Percentiles rank a stretch among this genome's conserved stretches.
These are phyloP conservation scores for Epistrophella euchroma DNA, from an alignment of 2,888 invertebrate species.

Conservation along the genomic window DNA sequence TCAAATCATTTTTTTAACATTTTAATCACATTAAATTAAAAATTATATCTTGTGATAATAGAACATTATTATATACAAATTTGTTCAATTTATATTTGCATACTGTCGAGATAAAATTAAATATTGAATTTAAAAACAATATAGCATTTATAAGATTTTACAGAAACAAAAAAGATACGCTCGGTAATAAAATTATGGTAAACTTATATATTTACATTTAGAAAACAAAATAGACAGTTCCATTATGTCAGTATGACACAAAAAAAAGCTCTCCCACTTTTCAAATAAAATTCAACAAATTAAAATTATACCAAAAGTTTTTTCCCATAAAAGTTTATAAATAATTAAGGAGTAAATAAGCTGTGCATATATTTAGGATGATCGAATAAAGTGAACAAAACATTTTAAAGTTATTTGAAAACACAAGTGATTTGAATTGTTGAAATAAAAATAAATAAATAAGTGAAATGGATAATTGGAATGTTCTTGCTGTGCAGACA, in stretches of 20 bases:
- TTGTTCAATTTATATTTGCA: no score
- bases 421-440: conserved; percentile 1
- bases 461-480: conserved; percentile 89
- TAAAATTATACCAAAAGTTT: not conserved
- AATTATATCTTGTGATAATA: no score
- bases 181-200: no score
- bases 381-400: not conserved
- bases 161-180: no score
- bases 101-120: no score
- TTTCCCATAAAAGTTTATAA: conserved; percentile 17
- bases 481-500: conserved; percentile 87
- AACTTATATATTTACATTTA: not conserved
- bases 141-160: no score
- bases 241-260: not conserved
- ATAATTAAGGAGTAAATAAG: not conserved
- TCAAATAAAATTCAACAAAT: not conserved
- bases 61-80: no score
- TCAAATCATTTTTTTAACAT: no score
- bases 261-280: not conserved
- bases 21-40: no score
- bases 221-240: not conserved
- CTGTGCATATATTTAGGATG: conserved; percentile 54
- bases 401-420: conserved; percentile 4
- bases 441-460: not conserved
- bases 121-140: no score